Base-by-base conservation (phyloP, 2,888 invertebrate genomes). In the Sinopyrophorus schimmeli region DNA sequence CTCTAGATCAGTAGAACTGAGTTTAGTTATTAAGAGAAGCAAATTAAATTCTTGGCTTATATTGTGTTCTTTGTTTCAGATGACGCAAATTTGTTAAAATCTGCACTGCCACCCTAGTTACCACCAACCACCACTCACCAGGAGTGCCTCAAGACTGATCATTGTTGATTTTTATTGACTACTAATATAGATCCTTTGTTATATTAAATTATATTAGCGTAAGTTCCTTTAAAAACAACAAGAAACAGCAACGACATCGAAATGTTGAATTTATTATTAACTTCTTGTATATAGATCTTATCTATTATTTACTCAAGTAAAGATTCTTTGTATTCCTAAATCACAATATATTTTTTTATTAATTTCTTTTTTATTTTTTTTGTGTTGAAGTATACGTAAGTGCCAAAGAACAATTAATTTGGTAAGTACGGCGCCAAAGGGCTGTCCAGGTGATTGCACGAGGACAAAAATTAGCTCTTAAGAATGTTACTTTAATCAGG, bases 91-190 rank as follows among this genome's bases (percentile, higher is more conserved):
- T 59, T 53, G 59, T 48, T 57, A 66, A 62, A 67, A 62, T 42
- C 55, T 60, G 63, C 73, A 73, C 72, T 73, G 72, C 72, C 73
- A 72, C 72, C 66, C 62, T 59, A 73, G 73, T 73, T 73, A 73
- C 73, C 73, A 67, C 62, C 68, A 47, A 44, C 54, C 58, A 59
- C 63, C 68, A 66, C 64, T 63, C 62, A 68, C 65, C 68, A 65
- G 71, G 70, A 71, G 70, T 68, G 67, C 63, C 67, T 65, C 66
- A 73, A 73, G 73, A 73, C 73, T 73, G 73, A 73, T 71, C 69
- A 69, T 72, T 73, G 70, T 72, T 73, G 70, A 69, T 72, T 70
- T 70, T 70, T 68, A 68, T 63, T 67, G 60, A 62, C 67, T 67
- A 68, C 46, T 53, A 47, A 49, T n/a, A n/a, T 56, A 68, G 63